These are phyloP conservation scores for Tipula vernalis DNA, from an alignment of 2,888 invertebrate species.

Conservation along the genomic window DNA sequence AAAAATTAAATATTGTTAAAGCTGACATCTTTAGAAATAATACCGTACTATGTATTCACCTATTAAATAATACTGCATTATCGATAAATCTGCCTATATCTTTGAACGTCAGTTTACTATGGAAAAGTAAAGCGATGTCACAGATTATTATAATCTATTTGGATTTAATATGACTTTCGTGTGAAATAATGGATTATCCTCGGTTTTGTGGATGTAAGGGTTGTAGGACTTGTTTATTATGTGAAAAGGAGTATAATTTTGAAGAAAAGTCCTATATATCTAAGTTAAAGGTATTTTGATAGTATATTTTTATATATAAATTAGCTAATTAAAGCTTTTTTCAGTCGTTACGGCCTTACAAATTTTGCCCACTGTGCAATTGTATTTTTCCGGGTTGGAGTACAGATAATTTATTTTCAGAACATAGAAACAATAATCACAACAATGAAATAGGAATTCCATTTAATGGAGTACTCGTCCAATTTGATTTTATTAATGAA, in stretches of 20 bases:
- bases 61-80: no score
- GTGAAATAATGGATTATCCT: conserved; percentile 44
- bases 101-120: no score
- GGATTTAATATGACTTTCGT: no score
- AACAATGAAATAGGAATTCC: conserved; percentile 40
- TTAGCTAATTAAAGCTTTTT: neutral
- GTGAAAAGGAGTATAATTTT: conserved; percentile 56
- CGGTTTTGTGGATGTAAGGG: conserved; percentile 89
- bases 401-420: conserved; percentile 39
- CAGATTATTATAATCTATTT: no score
- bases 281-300: conserved; percentile 28
- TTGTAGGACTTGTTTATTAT: conserved; percentile 74
- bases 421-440: conserved; percentile 50
- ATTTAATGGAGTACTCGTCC: conserved; percentile 50
- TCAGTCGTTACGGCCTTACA: conserved; percentile 46
- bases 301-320: conserved; percentile 10
- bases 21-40: no score
- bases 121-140: no score
- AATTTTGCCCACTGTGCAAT: conserved; percentile 65
- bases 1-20: no score
- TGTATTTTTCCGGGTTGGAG: conserved; percentile 68
- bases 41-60: no score
- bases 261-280: conserved; percentile 30
- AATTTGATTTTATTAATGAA: conserved; percentile 58
- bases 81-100: no score